These are phyloP conservation scores for Drosophila sp. DNA, from an alignment of 1,140 invertebrate genomes.

Conservation along the genomic window DNA sequence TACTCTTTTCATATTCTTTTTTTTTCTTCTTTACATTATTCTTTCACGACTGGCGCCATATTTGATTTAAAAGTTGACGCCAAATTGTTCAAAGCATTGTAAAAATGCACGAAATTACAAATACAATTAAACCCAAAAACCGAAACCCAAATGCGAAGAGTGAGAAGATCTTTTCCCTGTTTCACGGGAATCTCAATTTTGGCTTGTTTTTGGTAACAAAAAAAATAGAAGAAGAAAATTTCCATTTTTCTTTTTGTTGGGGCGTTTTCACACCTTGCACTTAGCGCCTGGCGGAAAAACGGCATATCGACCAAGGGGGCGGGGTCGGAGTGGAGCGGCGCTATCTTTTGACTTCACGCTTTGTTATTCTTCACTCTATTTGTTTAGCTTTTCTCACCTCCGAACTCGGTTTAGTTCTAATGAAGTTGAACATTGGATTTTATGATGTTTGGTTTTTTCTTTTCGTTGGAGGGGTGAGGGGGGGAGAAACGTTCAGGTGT, in stretches of 20 bases:
- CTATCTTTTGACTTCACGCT: constrained; percentile 65
- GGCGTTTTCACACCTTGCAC: constrained; percentile 66
- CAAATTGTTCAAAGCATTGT: constrained; percentile 64
- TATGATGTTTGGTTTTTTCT: constrained; percentile 42
- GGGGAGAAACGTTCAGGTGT: neutral
- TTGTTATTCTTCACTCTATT: constrained; percentile 64
- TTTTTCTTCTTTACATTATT: constrained; percentile 27
- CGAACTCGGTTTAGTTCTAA: constrained; percentile 70
- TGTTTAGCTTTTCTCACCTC: constrained; percentile 70
- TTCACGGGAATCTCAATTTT: constrained; percentile 45
- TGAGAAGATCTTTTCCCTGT: constrained; percentile 31
- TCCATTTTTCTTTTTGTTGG: neutral
- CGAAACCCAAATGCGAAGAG: neutral
- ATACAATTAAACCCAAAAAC: constrained; percentile 62
- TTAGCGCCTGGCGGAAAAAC: constrained; percentile 47
- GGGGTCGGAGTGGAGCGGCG: constrained; percentile 36
- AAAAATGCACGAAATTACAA: constrained; percentile 63
- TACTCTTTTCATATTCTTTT: constrained; percentile 26
- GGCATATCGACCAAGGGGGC: neutral
- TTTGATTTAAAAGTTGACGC: constrained; percentile 79
- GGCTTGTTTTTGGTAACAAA: neutral
- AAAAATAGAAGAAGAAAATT: no score
- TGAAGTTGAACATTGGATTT: constrained; percentile 61
- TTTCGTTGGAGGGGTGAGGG: neutral
- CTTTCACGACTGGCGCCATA: constrained; percentile 53